Base-by-base conservation (phyloP, 1,140 invertebrate genomes). In the Drosophila auraria region DNA sequence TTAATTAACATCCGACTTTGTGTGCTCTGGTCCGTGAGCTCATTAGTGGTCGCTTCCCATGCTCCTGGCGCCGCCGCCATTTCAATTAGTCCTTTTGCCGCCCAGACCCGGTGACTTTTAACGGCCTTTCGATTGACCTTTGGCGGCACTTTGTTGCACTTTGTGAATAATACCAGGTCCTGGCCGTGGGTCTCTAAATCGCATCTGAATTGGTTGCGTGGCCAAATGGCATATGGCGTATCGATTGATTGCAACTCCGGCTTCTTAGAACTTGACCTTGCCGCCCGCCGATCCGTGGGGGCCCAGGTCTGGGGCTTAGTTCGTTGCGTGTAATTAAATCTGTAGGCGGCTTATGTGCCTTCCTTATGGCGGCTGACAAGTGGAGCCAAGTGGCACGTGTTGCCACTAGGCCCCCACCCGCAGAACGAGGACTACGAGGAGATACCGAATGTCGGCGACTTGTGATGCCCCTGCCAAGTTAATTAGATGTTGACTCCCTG, bases 1-100 rank as follows among this genome's bases (percentile, higher is more conserved):
- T 86, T 86, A 87, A 82, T 87, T 71, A 71, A 61, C 69, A 65
- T 68, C 59, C 66, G 69, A 75, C 78, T 82, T 53, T 60, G 70
- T 64, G 78, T 72, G n/a, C 57, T 47, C 53, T 47, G 56, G 17
- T 40, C 40, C 47, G 49, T 47, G 44, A 62, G 75, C 56, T 86
- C 82, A 86, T 86, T 86, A 86, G 73, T 45, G 60, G 47, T 30
- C 17, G 45, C n/a, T 15, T 23, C 30, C 30, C 25, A 0, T 15
- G 1, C 30, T 12, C 6, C 11, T 11, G 15, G 2, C 7, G 7
- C n/a, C n/a, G 20, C 17, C 12, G 1, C 17, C 20, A 38, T 49
- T 50, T 50, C 30, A 50, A 59, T 60, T 58, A 72, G 44, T 71
- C 51, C 6, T 42, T 56, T 40, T 36, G 9, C 23, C n/a, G 33